Evolutionary conservation across 2,113 vertebrate species (phyloP).

Genomic region (Chaenogobius annularis): DNA sequence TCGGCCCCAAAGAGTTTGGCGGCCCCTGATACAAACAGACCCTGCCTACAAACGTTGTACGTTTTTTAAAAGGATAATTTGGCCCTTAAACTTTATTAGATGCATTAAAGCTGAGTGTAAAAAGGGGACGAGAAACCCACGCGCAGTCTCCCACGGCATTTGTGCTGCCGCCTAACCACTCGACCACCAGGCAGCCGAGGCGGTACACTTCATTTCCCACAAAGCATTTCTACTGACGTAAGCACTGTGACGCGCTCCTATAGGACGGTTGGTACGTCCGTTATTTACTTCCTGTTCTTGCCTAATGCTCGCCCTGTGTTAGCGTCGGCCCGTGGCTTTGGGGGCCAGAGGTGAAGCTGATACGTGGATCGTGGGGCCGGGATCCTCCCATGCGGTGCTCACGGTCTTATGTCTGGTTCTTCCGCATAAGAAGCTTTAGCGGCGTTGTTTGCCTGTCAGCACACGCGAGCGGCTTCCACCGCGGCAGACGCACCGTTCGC

Average conservation of each 20-base stretch:
- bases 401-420: slow-evolving; percentile 33
- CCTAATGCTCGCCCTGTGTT: not conserved
- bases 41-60: too few relatives aligned
- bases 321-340: not conserved
- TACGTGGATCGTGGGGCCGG: not conserved
- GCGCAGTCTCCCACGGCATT: too few relatives aligned
- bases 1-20: too few relatives aligned
- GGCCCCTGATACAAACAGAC: not conserved
- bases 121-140: too few relatives aligned
- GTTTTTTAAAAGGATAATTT: too few relatives aligned
- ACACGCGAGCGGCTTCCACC: not conserved
- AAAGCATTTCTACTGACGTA: not conserved
- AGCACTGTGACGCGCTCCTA: slow-evolving; percentile 9
- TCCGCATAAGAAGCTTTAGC: slow-evolving; percentile 40
- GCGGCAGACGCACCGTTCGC: not conserved
- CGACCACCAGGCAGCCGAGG: too few relatives aligned
- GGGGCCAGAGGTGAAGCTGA: not conserved
- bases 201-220: slow-evolving; percentile 44
- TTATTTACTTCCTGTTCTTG: not conserved
- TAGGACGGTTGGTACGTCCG: slow-evolving; percentile 27
- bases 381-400: slow-evolving; percentile 37
- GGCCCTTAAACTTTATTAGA: too few relatives aligned
- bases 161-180: too few relatives aligned
- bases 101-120: too few relatives aligned
- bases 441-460: slow-evolving; percentile 6